phyloP scores from a whole-genome alignment of 2,113 vertebrate species.

The Coryphaenoides rupestris region DNA sequence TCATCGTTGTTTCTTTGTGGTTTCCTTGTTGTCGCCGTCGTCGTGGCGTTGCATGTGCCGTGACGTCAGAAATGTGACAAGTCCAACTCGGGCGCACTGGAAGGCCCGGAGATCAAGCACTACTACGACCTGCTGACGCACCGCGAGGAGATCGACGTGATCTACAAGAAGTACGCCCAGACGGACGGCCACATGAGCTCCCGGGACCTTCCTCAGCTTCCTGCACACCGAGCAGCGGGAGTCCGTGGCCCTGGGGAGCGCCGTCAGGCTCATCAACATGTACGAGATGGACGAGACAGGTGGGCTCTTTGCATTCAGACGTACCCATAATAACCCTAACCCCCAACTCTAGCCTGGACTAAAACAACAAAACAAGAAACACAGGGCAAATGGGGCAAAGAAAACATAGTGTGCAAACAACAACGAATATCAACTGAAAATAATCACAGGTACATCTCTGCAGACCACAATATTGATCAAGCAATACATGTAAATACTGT shows the following conservation, averaged over 20 bases:
- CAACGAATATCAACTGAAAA: no score
- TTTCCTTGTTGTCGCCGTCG: not conserved
- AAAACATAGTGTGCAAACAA: no score
- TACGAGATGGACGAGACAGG: conserved; percentile 83
- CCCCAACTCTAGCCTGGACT: not conserved
- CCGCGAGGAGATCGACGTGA: conserved; percentile 81
- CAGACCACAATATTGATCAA: no score
- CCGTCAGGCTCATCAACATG: conserved; percentile 80
- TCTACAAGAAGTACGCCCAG: conserved; percentile 70
- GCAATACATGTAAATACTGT: no score
- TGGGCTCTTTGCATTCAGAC: conserved; percentile 38
- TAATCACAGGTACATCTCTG: no score
- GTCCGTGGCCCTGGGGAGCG: conserved; percentile 61
- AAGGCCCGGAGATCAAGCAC: conserved; percentile 86
- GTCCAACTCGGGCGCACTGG: conserved; percentile 83
- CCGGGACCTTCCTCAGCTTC: conserved; percentile 76
- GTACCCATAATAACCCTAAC: no score
- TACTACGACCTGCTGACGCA: conserved; percentile 90
- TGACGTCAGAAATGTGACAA: conserved; percentile 82
- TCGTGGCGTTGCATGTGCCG: conserved; percentile 7
- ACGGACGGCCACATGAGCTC: conserved; percentile 72
- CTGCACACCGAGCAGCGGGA: conserved; percentile 79
- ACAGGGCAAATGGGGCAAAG: no score
- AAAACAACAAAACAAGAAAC: no score
- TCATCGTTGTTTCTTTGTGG: not conserved